A percentile compares a stretch with the other conserved stretches of the same genome.
phyloP scores from a whole-genome alignment of 2,113 vertebrate genomes.

The Myanophis thanlyinensis region DNA sequence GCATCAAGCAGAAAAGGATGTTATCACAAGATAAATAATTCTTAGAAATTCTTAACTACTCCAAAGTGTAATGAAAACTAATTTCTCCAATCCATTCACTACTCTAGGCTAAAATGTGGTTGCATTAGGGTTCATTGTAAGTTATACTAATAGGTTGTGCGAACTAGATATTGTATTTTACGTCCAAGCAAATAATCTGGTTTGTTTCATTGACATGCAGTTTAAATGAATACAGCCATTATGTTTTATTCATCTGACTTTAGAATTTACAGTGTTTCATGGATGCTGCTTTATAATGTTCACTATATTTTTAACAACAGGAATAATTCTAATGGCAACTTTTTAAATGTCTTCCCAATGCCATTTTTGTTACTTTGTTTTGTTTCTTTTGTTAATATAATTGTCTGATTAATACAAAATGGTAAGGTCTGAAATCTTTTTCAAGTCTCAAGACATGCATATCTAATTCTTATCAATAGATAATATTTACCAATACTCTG shows the following conservation, averaged over 20 bases:
- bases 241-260: background rate
- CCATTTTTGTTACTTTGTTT: background rate
- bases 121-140: background rate
- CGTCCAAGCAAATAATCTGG: background rate
- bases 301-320: background rate
- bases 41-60: background rate
- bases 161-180: background rate
- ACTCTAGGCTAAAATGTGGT: background rate
- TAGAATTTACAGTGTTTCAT: background rate
- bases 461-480: slow-evolving; percentile 31
- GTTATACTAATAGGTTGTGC: background rate
- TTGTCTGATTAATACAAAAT: slow-evolving; percentile 34
- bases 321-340: background rate
- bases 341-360: background rate
- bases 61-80: background rate
- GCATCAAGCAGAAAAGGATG: background rate
- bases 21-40: background rate
- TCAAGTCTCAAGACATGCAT: slow-evolving; percentile 40
- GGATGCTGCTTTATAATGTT: background rate
- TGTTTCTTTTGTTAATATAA: no score
- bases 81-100: background rate
- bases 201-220: background rate
- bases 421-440: background rate
- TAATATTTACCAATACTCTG: slow-evolving; percentile 30
- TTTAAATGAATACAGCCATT: background rate